These are phyloP conservation scores for Sinelater perroti DNA, from an alignment of 2,888 invertebrate species.

Conservation along the genomic window DNA sequence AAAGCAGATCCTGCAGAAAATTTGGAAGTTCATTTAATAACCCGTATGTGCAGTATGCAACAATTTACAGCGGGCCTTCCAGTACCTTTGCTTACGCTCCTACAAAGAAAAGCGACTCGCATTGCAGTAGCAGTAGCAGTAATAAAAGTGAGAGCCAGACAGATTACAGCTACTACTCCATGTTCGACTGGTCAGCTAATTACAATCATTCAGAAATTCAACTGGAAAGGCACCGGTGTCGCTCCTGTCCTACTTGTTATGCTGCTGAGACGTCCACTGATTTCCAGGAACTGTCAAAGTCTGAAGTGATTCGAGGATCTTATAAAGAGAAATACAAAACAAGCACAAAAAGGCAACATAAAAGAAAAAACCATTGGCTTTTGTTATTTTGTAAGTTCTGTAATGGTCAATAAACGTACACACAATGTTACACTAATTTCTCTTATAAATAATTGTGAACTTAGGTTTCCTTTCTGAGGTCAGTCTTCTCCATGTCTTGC, in stretches of 20 bases:
- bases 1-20: too few relatives aligned
- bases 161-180: background rate
- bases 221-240: background rate
- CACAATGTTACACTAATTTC: too few relatives aligned
- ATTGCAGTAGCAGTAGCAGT: too few relatives aligned
- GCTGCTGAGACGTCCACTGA: too few relatives aligned
- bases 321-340: background rate
- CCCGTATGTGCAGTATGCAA: too few relatives aligned
- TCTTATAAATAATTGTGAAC: background rate
- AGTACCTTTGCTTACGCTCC: too few relatives aligned
- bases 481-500: background rate
- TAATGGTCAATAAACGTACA: background rate
- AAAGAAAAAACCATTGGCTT: background rate
- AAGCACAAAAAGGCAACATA: background rate
- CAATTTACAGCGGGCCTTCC: too few relatives aligned
- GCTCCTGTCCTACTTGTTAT: background rate
- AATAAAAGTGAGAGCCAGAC: too few relatives aligned
- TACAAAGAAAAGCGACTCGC: too few relatives aligned
- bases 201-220: background rate
- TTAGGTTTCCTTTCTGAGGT: background rate
- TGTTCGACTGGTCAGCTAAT: background rate
- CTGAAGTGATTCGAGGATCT: too few relatives aligned
- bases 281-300: too few relatives aligned
- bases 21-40: too few relatives aligned
- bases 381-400: background rate